phyloP scores from a whole-genome alignment of 2,113 vertebrate genomes.

The Perca schrenkii region DNA sequence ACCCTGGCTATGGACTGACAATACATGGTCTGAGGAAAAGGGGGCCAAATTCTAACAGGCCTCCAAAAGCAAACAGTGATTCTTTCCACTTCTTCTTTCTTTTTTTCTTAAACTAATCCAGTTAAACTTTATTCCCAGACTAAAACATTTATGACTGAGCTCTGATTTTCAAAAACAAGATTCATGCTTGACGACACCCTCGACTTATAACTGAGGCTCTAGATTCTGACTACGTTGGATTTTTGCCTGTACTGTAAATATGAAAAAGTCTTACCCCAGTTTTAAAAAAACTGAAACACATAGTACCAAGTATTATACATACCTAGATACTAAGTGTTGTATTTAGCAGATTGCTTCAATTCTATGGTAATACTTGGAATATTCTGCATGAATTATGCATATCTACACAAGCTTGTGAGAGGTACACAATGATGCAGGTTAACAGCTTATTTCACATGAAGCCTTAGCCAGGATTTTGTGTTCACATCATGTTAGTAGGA shows the following conservation, averaged over 20 bases:
- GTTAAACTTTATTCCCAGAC: not conserved
- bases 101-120: not conserved
- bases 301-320: not conserved
- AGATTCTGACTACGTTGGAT: not conserved
- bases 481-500: not conserved
- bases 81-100: not conserved
- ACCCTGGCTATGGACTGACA: constrained; percentile 63
- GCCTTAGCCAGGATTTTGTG: not conserved
- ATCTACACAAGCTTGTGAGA: constrained; percentile 2
- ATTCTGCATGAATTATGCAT: constrained; percentile 27
- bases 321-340: not conserved
- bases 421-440: not conserved
- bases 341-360: not conserved
- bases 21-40: constrained; percentile 54
- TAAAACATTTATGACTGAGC: not conserved
- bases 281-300: not conserved
- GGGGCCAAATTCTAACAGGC: constrained; percentile 58
- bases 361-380: not conserved
- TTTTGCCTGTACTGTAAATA: not conserved
- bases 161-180: constrained; percentile 5
- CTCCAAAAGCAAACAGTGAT: constrained; percentile 23
- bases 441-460: constrained; percentile 22
- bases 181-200: not conserved
- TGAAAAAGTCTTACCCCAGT: not conserved
- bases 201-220: not conserved